Percentiles rank a stretch among this genome's conserved stretches.
Evolutionary conservation across 1,140 invertebrate genomes (phyloP).

Genomic region (Berghia stephanieae): DNA sequence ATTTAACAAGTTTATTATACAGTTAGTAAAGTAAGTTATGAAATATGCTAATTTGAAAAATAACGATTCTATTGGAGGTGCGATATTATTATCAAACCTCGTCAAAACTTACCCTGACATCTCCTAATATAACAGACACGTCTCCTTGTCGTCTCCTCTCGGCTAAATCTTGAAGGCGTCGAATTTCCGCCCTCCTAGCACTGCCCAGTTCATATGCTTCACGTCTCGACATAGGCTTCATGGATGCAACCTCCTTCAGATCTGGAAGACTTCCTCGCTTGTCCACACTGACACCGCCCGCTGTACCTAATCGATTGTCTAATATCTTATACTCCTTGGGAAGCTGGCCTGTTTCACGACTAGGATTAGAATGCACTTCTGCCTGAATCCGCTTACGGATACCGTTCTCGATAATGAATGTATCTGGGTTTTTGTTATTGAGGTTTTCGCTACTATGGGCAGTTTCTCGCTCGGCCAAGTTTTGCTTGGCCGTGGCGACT

Average conservation of each 20-base stretch:
- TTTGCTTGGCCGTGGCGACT: conserved; percentile 34
- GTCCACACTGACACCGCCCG: conserved; percentile 36
- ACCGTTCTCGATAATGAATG: conserved; percentile 67
- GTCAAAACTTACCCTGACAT: conserved; percentile 82
- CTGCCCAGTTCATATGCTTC: conserved; percentile 93
- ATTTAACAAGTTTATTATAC: too few relatives aligned
- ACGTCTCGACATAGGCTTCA: conserved; percentile 87
- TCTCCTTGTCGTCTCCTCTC: conserved; percentile 71
- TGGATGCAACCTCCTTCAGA: conserved; percentile 72
- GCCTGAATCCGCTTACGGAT: conserved; percentile 64
- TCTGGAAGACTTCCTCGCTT: conserved; percentile 82
- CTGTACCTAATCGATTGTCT: conserved; percentile 76
- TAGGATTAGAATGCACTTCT: conserved; percentile 39
- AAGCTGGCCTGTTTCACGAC: conserved; percentile 63
- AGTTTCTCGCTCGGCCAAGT: conserved; percentile 45
- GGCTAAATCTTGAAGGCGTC: conserved; percentile 88
- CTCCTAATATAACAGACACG: conserved; percentile 62
- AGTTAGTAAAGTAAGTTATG: too few relatives aligned
- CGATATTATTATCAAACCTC: too few relatives aligned
- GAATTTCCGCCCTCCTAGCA: conserved; percentile 90
- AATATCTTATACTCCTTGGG: conserved; percentile 75
- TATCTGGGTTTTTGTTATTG: conserved; percentile 57
- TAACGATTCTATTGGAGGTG: not conserved
- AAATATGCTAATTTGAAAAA: not conserved
- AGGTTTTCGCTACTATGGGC: conserved; percentile 62